These are phyloP conservation scores for Calypte anna DNA, from an alignment of 2,113 vertebrate species.

Conservation along the genomic window DNA sequence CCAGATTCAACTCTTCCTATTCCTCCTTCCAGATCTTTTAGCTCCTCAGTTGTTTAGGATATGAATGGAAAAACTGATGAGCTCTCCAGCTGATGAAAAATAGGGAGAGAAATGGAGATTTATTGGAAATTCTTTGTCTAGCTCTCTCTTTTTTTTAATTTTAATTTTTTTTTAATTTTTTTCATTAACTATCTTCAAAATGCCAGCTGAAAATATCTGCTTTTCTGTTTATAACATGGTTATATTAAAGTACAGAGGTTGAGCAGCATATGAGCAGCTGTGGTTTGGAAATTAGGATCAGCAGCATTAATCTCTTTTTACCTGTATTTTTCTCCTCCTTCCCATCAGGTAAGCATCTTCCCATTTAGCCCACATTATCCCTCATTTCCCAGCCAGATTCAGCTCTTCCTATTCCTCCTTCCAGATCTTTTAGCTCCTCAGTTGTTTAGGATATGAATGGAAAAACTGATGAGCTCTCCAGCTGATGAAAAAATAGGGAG, in stretches of 20 bases:
- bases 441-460: no score
- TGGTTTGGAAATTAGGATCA: background rate
- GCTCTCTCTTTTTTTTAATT: no score
- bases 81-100: background rate
- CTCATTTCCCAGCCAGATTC: no score
- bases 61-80: background rate
- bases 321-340: no score
- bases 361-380: no score
- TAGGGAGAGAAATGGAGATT: background rate
- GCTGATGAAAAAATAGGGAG: no score
- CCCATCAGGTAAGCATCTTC: no score
- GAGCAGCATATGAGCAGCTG: slow-evolving; percentile 7
- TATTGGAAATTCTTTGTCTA: background rate
- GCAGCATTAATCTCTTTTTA: no score
- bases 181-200: background rate
- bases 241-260: background rate
- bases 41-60: background rate
- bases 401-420: no score
- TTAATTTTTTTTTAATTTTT: no score
- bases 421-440: no score
- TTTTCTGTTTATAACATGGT: background rate
- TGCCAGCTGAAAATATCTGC: background rate
- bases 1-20: accelerated
- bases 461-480: no score
- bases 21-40: background rate